phyloP scores from a whole-genome alignment of 2,113 vertebrate species.

The Misgurnus mizolepis region DNA sequence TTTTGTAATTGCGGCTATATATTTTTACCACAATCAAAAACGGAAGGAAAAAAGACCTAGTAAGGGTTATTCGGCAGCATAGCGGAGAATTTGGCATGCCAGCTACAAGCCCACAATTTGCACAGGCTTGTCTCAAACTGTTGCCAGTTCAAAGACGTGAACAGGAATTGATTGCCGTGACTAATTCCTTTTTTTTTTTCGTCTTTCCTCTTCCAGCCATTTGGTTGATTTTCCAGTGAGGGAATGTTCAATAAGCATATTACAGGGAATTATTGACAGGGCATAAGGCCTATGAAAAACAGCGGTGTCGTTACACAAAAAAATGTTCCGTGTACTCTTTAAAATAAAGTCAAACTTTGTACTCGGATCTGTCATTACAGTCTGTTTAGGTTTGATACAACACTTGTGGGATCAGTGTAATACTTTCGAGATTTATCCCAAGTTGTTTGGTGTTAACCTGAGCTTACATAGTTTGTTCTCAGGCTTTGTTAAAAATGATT shows the following conservation, averaged over 20 bases:
- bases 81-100: constrained; percentile 60
- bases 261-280: constrained; percentile 64
- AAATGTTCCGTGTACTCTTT: not conserved
- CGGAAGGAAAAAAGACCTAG: constrained; percentile 54
- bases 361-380: too few species aligned
- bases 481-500: too few species aligned
- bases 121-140: constrained; percentile 71
- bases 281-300: constrained; percentile 58
- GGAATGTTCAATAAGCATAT: constrained; percentile 71
- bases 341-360: not conserved
- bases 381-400: too few species aligned
- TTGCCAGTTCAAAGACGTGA: constrained; percentile 70
- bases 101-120: constrained; percentile 69
- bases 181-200: constrained; percentile 66
- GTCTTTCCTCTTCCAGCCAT: constrained; percentile 62
- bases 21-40: constrained; percentile 68
- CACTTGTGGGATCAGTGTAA: too few species aligned
- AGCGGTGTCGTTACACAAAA: constrained; percentile 48
- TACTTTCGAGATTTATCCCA: too few species aligned
- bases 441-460: too few species aligned
- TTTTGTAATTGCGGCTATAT: constrained; percentile 67
- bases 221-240: constrained; percentile 70
- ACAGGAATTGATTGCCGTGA: constrained; percentile 73
- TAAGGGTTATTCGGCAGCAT: constrained; percentile 63
- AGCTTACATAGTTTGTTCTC: too few species aligned